Evolutionary conservation across 1,140 invertebrate species (phyloP).

Genomic region (Pogonomyrmex californicus): DNA sequence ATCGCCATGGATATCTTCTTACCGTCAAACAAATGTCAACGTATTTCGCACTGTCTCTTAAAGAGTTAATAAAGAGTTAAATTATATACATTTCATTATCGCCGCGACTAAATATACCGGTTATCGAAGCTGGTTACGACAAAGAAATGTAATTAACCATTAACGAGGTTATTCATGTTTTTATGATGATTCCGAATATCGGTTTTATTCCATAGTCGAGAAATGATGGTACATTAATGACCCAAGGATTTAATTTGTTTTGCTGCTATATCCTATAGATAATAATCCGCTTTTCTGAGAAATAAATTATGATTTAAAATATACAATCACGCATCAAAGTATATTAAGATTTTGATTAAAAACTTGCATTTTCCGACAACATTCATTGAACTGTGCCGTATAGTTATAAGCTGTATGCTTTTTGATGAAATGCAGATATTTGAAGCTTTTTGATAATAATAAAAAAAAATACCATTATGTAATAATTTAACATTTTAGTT

Average conservation of each 20-base stretch:
- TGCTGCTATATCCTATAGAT: background rate
- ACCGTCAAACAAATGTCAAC: background rate
- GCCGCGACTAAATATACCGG: constrained; percentile 30
- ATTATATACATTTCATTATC: background rate
- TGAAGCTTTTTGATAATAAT: background rate
- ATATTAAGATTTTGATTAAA: constrained; percentile 1
- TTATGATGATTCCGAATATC: constrained; percentile 8
- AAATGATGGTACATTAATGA: background rate
- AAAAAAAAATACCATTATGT: background rate
- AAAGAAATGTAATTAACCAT: constrained; percentile 48
- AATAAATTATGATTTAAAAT: constrained; percentile 5
- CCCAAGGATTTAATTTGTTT: constrained; percentile 35
- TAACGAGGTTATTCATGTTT: constrained; percentile 12
- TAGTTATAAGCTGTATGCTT: background rate
- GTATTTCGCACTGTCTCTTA: background rate
- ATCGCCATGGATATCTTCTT: background rate
- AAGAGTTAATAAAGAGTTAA: background rate
- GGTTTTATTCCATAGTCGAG: background rate
- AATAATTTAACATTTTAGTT: background rate
- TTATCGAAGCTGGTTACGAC: background rate
- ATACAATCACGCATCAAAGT: background rate
- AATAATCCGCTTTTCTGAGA: background rate
- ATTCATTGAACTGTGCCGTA: background rate
- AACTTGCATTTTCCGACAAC: background rate
- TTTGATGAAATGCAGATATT: background rate